Evolutionary conservation across 2,888 invertebrate species (phyloP).

Genomic region (Amphiduros pacificus): DNA sequence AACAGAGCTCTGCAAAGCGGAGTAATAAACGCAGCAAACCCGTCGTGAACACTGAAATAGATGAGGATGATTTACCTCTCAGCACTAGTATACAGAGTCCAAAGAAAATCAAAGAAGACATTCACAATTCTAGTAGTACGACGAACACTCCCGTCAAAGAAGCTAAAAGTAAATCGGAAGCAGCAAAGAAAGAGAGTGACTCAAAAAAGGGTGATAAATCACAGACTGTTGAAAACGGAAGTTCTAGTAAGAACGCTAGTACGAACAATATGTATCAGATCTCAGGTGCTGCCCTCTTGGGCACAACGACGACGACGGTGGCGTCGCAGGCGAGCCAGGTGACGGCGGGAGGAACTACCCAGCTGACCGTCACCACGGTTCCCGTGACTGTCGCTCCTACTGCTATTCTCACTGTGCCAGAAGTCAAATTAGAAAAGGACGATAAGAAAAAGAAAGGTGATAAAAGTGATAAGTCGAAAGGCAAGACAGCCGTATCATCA

Average conservation of each 20-base stretch:
- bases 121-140: neutral
- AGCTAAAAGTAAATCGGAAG: neutral
- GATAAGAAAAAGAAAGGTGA: constrained; percentile 37
- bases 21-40: neutral
- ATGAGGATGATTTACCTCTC: neutral
- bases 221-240: neutral
- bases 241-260: neutral
- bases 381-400: constrained; percentile 21
- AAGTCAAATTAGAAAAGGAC: constrained; percentile 7
- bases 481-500: constrained; percentile 19
- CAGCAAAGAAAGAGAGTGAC: neutral
- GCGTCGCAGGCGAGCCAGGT: constrained; percentile 25
- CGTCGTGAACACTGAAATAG: neutral
- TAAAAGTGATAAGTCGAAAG: constrained; percentile 34
- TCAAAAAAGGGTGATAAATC: neutral
- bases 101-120: neutral
- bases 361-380: constrained; percentile 17
- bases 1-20: constrained; percentile 6
- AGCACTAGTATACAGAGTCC: neutral
- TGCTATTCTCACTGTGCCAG: constrained; percentile 12
- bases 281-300: constrained; percentile 30
- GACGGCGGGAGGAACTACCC: constrained; percentile 23
- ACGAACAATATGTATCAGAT: constrained; percentile 17
- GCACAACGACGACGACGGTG: constrained; percentile 28
- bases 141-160: neutral